These are phyloP conservation scores for Cyphomyrmex costatus DNA, from an alignment of 1,140 invertebrate genomes.

Conservation along the genomic window DNA sequence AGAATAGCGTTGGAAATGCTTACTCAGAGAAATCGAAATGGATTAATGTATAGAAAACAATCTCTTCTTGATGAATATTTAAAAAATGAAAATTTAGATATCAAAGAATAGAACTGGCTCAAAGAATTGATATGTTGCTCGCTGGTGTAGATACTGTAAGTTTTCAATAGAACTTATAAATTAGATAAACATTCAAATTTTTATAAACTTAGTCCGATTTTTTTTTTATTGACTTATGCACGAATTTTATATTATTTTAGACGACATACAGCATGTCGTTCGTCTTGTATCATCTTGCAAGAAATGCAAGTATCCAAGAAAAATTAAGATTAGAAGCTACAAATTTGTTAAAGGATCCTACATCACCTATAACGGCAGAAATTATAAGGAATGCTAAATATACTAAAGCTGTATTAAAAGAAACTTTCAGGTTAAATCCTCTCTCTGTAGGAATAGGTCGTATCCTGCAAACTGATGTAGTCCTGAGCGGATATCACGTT, in stretches of 20 bases:
- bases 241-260: constrained; percentile 85
- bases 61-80: constrained; percentile 91
- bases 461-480: constrained; percentile 91
- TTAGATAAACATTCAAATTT: too few species aligned
- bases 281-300: constrained; percentile 93
- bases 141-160: constrained; percentile 95
- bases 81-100: constrained; percentile 89
- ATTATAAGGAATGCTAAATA: constrained; percentile 90
- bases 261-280: constrained; percentile 94
- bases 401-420: constrained; percentile 93
- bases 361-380: constrained; percentile 88
- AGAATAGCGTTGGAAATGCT: constrained; percentile 91
- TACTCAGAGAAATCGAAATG: constrained; percentile 87
- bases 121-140: constrained; percentile 94
- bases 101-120: too few species aligned
- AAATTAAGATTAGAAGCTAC: constrained; percentile 90
- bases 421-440: constrained; percentile 94
- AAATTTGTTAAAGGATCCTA: constrained; percentile 86
- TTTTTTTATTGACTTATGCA: too few species aligned
- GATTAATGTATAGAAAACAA: constrained; percentile 72
- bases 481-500: constrained; percentile 94
- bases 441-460: constrained; percentile 94
- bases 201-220: too few species aligned
- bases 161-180: constrained; percentile 38
- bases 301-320: constrained; percentile 91